phyloP scores from a whole-genome alignment of 1,140 invertebrate genomes.

The Arion vulgaris region DNA sequence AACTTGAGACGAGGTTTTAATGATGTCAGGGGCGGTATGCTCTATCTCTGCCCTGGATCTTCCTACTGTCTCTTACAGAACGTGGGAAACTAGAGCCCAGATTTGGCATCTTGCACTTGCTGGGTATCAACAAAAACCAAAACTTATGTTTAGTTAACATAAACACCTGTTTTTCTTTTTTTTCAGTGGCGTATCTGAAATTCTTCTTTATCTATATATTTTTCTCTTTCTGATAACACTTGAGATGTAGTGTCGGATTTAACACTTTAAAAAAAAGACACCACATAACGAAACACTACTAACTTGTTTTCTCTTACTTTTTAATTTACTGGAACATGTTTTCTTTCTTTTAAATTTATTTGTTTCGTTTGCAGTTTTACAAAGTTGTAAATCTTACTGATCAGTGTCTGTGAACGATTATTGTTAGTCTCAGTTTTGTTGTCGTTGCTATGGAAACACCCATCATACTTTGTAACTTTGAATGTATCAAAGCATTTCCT shows the following conservation, averaged over 20 bases:
- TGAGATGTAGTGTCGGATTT: neutral
- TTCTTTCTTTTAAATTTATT: too few species aligned
- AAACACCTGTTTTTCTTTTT: constrained; percentile 21
- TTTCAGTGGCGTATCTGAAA: neutral
- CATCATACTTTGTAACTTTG: too few species aligned
- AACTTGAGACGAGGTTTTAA: neutral
- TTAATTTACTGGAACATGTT: too few species aligned
- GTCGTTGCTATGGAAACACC: too few species aligned
- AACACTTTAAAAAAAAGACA: neutral
- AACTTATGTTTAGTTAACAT: neutral
- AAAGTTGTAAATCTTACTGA: too few species aligned
- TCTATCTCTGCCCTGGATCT: neutral
- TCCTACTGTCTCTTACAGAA: neutral
- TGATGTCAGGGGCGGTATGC: neutral
- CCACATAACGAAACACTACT: neutral
- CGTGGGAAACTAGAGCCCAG: neutral
- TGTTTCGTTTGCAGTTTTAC: too few species aligned
- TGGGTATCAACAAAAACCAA: neutral
- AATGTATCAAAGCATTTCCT: too few species aligned
- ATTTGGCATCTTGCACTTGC: neutral
- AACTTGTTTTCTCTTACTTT: neutral
- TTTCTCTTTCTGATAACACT: neutral
- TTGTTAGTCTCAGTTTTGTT: too few species aligned
- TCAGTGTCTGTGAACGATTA: too few species aligned
- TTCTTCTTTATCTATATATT: neutral